These are phyloP conservation scores for Microhierax caerulescens DNA, from an alignment of 2,797 vertebrate species.

Conservation along the genomic window DNA sequence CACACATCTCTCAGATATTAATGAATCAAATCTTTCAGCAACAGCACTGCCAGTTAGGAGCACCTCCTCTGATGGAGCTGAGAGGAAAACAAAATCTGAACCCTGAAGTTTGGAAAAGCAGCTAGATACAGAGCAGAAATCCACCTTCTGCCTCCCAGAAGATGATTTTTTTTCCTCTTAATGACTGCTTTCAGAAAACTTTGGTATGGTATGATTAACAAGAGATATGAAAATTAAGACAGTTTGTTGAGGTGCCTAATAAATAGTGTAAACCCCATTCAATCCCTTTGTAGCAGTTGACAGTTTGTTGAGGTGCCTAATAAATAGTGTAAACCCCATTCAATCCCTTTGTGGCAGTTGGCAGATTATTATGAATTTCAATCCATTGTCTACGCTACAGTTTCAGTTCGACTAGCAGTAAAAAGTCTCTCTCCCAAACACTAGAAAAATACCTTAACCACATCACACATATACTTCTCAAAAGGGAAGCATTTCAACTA, in stretches of 20 bases:
- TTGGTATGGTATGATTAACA: neutral
- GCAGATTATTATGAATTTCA: no score
- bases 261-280: neutral
- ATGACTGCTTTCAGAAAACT: neutral
- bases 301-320: neutral
- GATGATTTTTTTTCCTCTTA: neutral
- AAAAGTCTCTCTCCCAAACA: conserved; percentile 10
- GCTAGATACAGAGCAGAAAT: neutral
- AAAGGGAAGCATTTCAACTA: conserved; percentile 70
- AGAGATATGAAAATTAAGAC: no score
- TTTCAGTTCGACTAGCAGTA: neutral
- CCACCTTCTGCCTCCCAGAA: neutral
- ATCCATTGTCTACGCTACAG: neutral
- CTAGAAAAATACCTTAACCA: conserved; percentile 49
- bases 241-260: neutral
- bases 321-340: neutral
- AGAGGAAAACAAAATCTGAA: conserved; percentile 6
- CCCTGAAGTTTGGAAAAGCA: neutral
- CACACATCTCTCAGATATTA: neutral
- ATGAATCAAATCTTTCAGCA: neutral
- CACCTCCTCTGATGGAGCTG: neutral
- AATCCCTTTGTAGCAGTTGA: neutral
- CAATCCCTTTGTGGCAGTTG: neutral
- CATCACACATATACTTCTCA: conserved; percentile 55
- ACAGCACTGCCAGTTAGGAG: neutral